These are phyloP conservation scores for Perccottus glenii DNA, from an alignment of 2,113 vertebrate species.

Conservation along the genomic window DNA sequence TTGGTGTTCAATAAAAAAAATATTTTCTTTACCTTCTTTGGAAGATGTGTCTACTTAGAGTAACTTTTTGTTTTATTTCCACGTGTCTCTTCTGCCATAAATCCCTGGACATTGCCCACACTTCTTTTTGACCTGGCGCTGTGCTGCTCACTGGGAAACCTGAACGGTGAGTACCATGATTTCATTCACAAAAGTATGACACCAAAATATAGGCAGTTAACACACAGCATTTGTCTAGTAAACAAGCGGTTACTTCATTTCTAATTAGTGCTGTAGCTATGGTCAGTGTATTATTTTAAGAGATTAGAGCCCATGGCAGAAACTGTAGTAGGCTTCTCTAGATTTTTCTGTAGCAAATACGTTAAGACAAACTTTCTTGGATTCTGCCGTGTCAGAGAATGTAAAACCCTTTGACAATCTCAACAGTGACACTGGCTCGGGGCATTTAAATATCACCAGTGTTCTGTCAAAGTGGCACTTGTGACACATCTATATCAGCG, in stretches of 20 bases:
- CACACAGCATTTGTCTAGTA: background rate
- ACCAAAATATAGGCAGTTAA: background rate
- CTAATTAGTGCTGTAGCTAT: background rate
- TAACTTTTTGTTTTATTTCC: conserved; percentile 19
- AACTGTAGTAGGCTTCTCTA: too few species aligned
- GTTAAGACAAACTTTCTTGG: background rate
- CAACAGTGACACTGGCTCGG: background rate
- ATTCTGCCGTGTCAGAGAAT: background rate
- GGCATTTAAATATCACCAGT: conserved; percentile 12
- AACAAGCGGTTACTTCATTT: background rate
- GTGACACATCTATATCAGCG: conserved; percentile 24
- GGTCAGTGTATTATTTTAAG: background rate
- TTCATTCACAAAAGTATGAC: conserved; percentile 26
- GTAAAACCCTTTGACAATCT: background rate
- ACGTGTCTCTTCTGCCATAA: conserved; percentile 22
- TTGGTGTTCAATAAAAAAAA: background rate
- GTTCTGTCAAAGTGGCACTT: background rate
- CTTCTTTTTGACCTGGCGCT: conserved; percentile 31
- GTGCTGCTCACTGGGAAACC: conserved; percentile 19
- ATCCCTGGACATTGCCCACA: conserved; percentile 20
- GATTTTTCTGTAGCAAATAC: too few species aligned
- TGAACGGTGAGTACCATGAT: conserved; percentile 61
- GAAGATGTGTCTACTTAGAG: background rate
- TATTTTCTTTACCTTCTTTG: background rate
- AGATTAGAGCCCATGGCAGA: background rate